Evolutionary conservation across 2,888 invertebrate species (phyloP), one percentile per base, ranked within the genome.

Genomic region (Trichopria drosophilae): DNA sequence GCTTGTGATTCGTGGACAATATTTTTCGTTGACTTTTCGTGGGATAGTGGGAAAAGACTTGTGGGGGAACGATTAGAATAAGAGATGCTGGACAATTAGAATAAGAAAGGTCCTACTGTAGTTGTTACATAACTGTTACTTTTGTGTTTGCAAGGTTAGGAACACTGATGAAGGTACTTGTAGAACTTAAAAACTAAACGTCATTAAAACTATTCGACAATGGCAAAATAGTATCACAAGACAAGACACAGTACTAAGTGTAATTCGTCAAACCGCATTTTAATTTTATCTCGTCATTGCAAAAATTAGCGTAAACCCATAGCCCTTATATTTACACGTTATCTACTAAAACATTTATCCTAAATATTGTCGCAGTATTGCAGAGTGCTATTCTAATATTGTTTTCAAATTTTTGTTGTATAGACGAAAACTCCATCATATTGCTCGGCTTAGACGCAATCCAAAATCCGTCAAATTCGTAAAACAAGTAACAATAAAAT

Each of bases 391-490:
- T 76, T 66, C 85, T 81, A 37, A 93, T 84, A 51, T 83, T 82
- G 60, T 81, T 83, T 71, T 92, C 92, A 77, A 95, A 98, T 66
- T 84, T 86, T 64, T 89, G 86, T 71, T 88, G 87, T 50, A 97
- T 89, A 36, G 82, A 81, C 23, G 92, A 90, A 75, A 97, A 98
- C 69, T 96, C 93, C 97, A 98, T 98, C 58, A 98, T 93, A 71
- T 92, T 90, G 59, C 83, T 83, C 1, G 98, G 97, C 68, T 93
- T 91, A 16, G 91, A 88, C 57, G 87, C 84, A 61, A 94, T 83
- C 98, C 98, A 98, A 76, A 91, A 89, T 65, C 88, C 86, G 77
- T 96, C 94, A 79, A 98, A 98, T 70, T 95, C 91, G 71, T 88
- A 90, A 75, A 96, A 93, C 42, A 97, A 79, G 73, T 92, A 93